Conservation (phyloP, 2,888 invertebrate genomes). For the Eupithecia pulchellata region DNA sequence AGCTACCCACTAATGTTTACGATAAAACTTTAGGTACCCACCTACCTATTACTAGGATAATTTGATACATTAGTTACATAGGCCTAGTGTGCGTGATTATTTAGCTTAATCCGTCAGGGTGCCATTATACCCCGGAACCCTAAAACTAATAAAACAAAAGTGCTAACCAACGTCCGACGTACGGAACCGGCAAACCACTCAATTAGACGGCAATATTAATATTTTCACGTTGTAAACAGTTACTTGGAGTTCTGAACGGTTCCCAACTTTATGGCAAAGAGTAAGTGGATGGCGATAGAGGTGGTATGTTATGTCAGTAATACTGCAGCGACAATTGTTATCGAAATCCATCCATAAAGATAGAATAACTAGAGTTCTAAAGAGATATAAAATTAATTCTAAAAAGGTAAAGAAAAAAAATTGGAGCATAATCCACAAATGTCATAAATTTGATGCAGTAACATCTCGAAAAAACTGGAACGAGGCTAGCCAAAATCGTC, state of each 20-base stretch:
- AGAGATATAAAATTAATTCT: too few relatives aligned
- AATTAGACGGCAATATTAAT: constrained; percentile 45
- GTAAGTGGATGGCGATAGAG: neutral
- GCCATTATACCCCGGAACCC: neutral
- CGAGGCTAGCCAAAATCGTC: too few relatives aligned
- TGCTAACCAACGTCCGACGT: neutral
- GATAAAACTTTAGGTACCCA: too few relatives aligned
- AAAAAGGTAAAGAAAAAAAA: too few relatives aligned
- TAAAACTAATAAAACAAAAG: constrained; percentile 12
- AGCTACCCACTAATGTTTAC: too few relatives aligned
- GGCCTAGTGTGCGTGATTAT: neutral
- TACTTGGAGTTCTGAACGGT: constrained; percentile 33
- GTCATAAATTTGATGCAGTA: too few relatives aligned
- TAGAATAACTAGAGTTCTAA: too few relatives aligned
- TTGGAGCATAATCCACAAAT: too few relatives aligned
- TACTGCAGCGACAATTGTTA: neutral
- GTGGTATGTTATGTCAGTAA: neutral
- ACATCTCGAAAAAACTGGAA: too few relatives aligned
- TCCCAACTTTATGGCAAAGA: constrained; percentile 28
- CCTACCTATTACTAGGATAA: too few relatives aligned
- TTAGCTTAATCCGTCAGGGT: neutral
- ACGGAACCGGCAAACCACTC: constrained; percentile 36
- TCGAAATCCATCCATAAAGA: too few relatives aligned
- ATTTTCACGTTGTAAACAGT: constrained; percentile 42
- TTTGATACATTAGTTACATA: neutral